A percentile compares a stretch with the other conserved stretches of the same genome.
These are phyloP conservation scores for Hylia prasina DNA, from an alignment of 2,113 vertebrate genomes.

Conservation along the genomic window DNA sequence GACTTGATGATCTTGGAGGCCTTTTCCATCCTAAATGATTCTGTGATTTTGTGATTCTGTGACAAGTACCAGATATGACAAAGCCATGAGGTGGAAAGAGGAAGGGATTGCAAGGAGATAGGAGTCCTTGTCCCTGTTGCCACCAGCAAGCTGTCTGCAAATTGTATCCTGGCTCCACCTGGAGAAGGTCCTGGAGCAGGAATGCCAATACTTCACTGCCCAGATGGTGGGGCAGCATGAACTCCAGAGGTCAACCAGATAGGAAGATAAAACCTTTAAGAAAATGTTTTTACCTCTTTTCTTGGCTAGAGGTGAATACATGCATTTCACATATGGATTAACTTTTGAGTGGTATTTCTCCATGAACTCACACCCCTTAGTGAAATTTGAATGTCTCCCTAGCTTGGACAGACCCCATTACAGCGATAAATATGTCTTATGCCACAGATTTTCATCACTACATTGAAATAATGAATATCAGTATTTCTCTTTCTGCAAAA, in stretches of 20 bases:
- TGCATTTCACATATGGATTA: not conserved
- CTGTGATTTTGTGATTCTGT: not conserved
- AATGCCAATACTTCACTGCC: not conserved
- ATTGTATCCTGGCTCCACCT: not conserved
- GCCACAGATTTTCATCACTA: not conserved
- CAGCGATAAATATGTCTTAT: not conserved
- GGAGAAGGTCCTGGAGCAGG: not conserved
- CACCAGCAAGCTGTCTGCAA: not conserved
- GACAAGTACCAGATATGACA: not conserved
- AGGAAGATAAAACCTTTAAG: not conserved
- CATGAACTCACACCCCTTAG: fast-evolving
- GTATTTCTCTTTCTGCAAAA: not conserved
- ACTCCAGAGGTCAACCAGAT: not conserved
- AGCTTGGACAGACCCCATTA: not conserved
- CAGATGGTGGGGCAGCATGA: fast-evolving
- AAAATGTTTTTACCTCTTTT: not conserved
- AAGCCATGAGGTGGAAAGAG: not conserved
- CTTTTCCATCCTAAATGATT: not conserved
- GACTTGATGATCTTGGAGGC: not conserved
- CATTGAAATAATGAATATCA: not conserved
- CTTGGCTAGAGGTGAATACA: not conserved
- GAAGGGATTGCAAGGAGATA: not conserved
- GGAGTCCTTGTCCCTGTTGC: not conserved
- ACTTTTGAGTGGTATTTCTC: not conserved
- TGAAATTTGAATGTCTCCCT: not conserved